Conservation (phyloP, 2,113 vertebrate genomes). For the Epinephelus fuscoguttatus region DNA sequence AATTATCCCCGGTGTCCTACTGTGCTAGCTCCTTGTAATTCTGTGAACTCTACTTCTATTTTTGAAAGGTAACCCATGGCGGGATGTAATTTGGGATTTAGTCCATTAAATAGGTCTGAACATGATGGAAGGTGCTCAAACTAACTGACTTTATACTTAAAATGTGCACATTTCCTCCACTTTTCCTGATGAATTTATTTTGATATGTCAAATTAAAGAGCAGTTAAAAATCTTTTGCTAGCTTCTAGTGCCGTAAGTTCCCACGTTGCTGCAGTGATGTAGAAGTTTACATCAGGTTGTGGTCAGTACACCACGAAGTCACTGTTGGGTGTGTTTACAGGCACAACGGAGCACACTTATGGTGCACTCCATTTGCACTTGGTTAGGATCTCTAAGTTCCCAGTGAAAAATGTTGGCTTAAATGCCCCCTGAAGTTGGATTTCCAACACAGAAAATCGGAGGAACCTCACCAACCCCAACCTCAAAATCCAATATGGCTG, state of each 20-base stretch:
- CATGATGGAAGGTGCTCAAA: constrained; percentile 24
- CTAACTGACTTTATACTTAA: background rate
- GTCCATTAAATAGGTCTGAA: constrained; percentile 45
- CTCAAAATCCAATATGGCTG: no score
- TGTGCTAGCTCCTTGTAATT: constrained; percentile 71
- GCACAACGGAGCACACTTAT: background rate
- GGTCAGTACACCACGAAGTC: background rate
- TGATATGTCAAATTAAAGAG: background rate
- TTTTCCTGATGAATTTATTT: background rate
- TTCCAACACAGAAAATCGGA: no score
- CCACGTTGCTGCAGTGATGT: background rate
- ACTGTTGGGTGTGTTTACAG: background rate
- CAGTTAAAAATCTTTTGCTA: background rate
- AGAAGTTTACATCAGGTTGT: background rate
- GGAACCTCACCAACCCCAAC: no score
- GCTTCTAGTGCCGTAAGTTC: background rate
- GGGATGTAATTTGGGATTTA: constrained; percentile 60
- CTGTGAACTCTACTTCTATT: constrained; percentile 59
- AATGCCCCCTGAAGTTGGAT: no score
- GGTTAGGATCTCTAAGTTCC: no score
- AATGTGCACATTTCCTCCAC: background rate
- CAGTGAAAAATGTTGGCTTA: no score
- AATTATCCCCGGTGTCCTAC: constrained; percentile 80
- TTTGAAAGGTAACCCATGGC: constrained; percentile 52
- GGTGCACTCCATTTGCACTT: no score